Percentiles rank a stretch among this genome's conserved stretches.
Conservation (phyloP, 2,888 invertebrate species). For the Zootermopsis nevadensis region DNA sequence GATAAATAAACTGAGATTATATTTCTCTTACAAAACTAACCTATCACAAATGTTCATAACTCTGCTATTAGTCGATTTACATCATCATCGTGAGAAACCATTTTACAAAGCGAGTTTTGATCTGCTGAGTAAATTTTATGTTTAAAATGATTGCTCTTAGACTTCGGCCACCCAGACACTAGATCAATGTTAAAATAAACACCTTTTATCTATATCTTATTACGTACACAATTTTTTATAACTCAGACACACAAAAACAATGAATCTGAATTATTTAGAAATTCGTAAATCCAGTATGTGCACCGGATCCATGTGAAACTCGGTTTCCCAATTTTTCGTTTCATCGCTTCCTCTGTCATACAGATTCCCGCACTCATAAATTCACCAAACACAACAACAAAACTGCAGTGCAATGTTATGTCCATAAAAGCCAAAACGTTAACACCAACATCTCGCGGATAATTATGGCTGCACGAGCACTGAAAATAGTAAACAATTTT, state of each 20-base stretch:
- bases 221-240: no score
- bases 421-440: conserved; percentile 42
- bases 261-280: neutral
- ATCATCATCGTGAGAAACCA: no score
- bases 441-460: conserved; percentile 40
- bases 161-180: no score
- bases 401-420: conserved; percentile 23
- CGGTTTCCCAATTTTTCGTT: conserved; percentile 31
- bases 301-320: conserved; percentile 14
- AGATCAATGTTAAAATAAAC: no score
- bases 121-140: no score
- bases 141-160: no score
- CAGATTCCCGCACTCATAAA: conserved; percentile 32
- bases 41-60: no score
- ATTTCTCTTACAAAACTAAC: no score
- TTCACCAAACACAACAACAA: conserved; percentile 37
- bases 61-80: no score
- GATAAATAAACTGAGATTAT: no score
- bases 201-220: no score
- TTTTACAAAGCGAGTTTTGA: no score
- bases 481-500: conserved; percentile 43
- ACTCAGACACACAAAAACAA: neutral
- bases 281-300: neutral
- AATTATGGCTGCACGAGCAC: conserved; percentile 32
- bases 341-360: conserved; percentile 10